Conservation (phyloP, 2,113 vertebrate species). For the Sporophila hypoxantha region DNA sequence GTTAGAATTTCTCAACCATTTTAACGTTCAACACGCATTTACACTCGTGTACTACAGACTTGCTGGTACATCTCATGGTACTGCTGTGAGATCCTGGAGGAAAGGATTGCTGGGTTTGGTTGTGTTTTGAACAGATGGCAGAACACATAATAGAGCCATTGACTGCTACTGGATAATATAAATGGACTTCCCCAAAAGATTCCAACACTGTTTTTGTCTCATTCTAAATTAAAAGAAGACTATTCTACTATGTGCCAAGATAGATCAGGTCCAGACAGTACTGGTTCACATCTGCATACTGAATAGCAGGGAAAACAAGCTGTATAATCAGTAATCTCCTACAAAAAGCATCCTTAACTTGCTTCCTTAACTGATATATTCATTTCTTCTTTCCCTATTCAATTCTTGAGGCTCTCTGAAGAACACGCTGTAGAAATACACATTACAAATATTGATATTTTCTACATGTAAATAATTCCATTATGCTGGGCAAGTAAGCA, state of each 20-base stretch:
- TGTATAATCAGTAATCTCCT: neutral
- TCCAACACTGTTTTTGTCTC: neutral
- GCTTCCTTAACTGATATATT: neutral
- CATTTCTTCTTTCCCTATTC: neutral
- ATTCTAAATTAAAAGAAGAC: neutral
- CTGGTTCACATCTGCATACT: neutral
- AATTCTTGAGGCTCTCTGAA: neutral
- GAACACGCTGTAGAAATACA: neutral
- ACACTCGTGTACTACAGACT: neutral
- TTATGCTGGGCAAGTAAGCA: neutral
- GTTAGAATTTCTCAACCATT: neutral
- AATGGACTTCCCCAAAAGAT: neutral
- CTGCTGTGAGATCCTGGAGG: neutral
- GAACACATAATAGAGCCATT: neutral
- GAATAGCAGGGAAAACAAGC: neutral
- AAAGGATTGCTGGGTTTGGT: neutral
- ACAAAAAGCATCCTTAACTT: neutral
- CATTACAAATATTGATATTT: neutral
- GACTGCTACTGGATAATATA: neutral
- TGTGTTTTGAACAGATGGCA: neutral
- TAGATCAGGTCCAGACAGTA: neutral
- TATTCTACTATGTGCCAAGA: neutral
- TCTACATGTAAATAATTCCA: neutral
- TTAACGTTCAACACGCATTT: neutral
- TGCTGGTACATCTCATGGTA: neutral